phyloP scores from a whole-genome alignment of 2,797 vertebrate genomes.

The Dendrocincla fuliginosa region DNA sequence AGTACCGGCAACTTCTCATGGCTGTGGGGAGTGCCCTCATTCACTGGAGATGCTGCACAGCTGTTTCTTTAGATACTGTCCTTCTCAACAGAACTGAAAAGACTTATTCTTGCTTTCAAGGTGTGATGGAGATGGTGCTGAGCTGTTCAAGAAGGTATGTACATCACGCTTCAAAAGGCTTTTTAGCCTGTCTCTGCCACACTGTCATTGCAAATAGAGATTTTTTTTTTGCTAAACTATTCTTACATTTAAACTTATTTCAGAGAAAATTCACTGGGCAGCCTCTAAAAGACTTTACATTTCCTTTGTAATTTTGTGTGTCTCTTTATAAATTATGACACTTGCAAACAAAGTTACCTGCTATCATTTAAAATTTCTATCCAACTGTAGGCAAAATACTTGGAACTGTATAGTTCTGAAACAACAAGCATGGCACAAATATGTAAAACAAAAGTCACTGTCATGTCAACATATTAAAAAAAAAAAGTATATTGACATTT shows the following conservation, averaged over 20 bases:
- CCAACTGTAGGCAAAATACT: constrained; percentile 43
- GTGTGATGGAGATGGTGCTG: neutral
- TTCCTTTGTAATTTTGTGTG: constrained; percentile 45
- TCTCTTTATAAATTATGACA: constrained; percentile 45
- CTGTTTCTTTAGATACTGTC: neutral
- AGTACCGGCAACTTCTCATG: neutral
- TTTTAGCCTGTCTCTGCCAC: neutral
- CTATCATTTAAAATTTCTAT: constrained; percentile 48
- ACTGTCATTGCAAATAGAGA: neutral
- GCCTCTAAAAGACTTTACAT: constrained; percentile 40
- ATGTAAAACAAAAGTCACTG: constrained; percentile 49
- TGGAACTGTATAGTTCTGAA: constrained; percentile 49
- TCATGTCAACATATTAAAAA: constrained; percentile 29
- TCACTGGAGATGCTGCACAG: neutral
- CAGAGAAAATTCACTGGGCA: constrained; percentile 49
- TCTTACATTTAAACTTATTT: neutral
- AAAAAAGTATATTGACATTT: constrained; percentile 21
- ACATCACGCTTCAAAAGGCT: neutral
- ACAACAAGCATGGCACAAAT: constrained; percentile 44
- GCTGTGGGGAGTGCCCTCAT: neutral
- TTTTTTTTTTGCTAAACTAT: neutral
- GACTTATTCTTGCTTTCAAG: neutral
- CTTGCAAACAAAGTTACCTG: constrained; percentile 47
- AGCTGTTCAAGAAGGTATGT: neutral
- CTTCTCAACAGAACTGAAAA: neutral